phyloP scores from a whole-genome alignment of 2,888 invertebrate genomes.

The Gisinianus flammeolus region DNA sequence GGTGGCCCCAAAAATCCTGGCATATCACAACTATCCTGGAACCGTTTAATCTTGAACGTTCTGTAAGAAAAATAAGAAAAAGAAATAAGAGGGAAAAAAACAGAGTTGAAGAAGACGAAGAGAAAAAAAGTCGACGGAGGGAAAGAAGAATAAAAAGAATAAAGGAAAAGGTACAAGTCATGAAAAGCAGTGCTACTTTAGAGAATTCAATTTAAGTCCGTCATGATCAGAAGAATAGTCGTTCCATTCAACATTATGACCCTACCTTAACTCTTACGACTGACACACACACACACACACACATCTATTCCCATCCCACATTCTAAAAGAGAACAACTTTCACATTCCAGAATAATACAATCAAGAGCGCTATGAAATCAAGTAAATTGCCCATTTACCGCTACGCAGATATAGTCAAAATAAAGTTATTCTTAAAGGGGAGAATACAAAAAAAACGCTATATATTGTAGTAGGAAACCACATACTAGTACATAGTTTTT shows the following conservation, averaged over 20 bases:
- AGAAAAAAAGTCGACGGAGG: background rate
- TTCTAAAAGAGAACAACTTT: no score
- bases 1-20: conserved; percentile 52
- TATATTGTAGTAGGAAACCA: no score
- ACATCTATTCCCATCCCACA: background rate
- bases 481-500: no score
- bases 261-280: background rate
- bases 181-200: conserved; percentile 18
- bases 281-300: background rate
- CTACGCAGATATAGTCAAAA: no score
- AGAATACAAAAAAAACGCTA: no score
- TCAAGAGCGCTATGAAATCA: conserved; percentile 30
- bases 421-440: no score
- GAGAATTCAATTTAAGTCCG: conserved; percentile 27
- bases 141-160: conserved; percentile 4
- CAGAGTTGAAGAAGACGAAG: conserved; percentile 9
- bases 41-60: conserved; percentile 51
- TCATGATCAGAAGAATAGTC: conserved; percentile 32
- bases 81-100: no score
- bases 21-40: conserved; percentile 46
- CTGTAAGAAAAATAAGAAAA: conserved; percentile 29
- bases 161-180: conserved; percentile 8
- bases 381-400: conserved; percentile 27
- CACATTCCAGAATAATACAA: conserved; percentile 27
- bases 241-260: conserved; percentile 23